These are phyloP conservation scores for Limnephilus marmoratus DNA, from an alignment of 2,888 invertebrate species.

Conservation along the genomic window DNA sequence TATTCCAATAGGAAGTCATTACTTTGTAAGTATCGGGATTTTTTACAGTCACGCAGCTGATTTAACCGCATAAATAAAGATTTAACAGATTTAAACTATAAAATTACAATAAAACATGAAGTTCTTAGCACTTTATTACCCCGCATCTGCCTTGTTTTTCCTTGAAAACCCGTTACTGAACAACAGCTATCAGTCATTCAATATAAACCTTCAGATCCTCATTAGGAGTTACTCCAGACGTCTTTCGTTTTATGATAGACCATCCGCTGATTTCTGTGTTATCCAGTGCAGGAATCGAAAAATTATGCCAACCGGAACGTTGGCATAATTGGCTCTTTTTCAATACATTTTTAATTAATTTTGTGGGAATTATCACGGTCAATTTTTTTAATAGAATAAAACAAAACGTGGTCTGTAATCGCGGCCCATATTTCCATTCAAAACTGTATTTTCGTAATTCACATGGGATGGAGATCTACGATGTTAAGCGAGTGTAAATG, in stretches of 20 bases:
- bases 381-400: no score
- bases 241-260: neutral
- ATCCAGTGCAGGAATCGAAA: neutral
- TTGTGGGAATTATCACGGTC: neutral
- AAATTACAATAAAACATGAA: neutral
- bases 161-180: neutral
- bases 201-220: neutral
- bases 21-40: neutral
- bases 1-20: neutral
- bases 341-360: neutral
- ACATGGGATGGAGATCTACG: no score
- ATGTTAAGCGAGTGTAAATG: no score
- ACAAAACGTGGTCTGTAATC: no score
- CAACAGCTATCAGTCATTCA: neutral
- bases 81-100: neutral
- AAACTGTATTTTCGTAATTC: no score
- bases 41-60: neutral
- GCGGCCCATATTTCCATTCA: no score
- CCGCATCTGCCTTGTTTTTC: neutral
- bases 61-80: neutral
- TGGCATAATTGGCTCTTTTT: neutral
- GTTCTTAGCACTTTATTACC: neutral
- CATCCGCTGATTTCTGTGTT: neutral
- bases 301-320: neutral
- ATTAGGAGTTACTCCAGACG: neutral